phyloP scores from a whole-genome alignment of 2,797 vertebrate species.

The Botia almorhae region DNA sequence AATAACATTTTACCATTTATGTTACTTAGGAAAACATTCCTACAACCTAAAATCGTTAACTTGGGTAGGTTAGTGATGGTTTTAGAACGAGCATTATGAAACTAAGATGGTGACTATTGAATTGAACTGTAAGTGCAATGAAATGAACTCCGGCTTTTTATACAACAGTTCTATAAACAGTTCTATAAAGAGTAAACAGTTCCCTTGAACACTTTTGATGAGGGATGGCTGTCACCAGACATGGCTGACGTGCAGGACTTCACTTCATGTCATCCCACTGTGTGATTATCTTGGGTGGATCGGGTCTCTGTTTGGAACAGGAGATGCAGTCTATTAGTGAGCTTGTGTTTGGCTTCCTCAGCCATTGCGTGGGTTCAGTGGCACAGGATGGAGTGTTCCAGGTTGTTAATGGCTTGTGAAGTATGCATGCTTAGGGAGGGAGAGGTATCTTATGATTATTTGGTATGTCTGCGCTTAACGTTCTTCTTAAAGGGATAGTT shows the following conservation, averaged over 20 bases:
- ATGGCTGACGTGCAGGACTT: conserved; percentile 28
- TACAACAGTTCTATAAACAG: too few relatives aligned
- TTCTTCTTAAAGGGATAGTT: background rate
- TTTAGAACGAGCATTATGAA: background rate
- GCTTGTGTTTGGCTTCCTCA: conserved; percentile 16
- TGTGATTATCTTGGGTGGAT: conserved; percentile 41
- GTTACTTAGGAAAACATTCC: too few relatives aligned
- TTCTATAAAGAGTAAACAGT: too few relatives aligned
- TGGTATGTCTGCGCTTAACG: background rate
- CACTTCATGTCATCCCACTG: background rate
- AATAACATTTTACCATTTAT: too few relatives aligned
- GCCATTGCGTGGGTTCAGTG: background rate
- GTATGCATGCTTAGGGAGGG: background rate
- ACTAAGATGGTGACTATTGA: background rate
- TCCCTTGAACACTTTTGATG: background rate
- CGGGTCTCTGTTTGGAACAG: conserved; percentile 27
- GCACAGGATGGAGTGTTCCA: conserved; percentile 27
- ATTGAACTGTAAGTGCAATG: too few relatives aligned
- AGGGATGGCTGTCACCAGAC: background rate
- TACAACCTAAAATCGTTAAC: too few relatives aligned
- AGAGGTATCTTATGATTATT: background rate
- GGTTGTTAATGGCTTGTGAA: conserved; percentile 31
- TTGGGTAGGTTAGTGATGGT: background rate
- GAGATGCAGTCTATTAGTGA: conserved; percentile 44
- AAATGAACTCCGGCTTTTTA: too few relatives aligned